Conservation (phyloP, 2,797 vertebrate genomes). For the Synanceia verrucosa region DNA sequence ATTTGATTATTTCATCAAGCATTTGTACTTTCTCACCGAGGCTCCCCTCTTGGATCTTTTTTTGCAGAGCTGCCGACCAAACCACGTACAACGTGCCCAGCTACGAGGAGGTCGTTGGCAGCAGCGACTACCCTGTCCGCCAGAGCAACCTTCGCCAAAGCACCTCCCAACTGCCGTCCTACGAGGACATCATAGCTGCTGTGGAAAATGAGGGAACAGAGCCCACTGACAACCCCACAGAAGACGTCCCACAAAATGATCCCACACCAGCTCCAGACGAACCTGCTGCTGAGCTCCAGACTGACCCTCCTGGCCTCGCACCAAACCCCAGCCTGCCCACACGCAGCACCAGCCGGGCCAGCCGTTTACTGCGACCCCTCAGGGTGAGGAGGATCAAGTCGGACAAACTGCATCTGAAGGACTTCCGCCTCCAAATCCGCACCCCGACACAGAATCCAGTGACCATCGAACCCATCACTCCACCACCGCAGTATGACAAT, state of each 20-base stretch:
- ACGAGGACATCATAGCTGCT: conserved; percentile 88
- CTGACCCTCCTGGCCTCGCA: background rate
- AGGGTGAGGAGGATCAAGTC: conserved; percentile 95
- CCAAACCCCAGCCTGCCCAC: conserved; percentile 51
- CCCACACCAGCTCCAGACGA: background rate
- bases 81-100: conserved; percentile 87
- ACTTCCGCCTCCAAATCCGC: conserved; percentile 88
- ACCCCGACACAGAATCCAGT: conserved; percentile 80
- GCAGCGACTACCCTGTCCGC: conserved; percentile 74
- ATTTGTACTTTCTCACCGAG: background rate
- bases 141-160: conserved; percentile 84
- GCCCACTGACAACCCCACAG: conserved; percentile 1
- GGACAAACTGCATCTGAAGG: conserved; percentile 94
- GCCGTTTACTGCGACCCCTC: conserved; percentile 88
- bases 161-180: conserved; percentile 90
- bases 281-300: conserved; percentile 16
- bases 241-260: conserved; percentile 32
- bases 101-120: conserved; percentile 93
- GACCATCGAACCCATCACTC: conserved; percentile 94
- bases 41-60: conserved; percentile 10
- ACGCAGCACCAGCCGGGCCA: conserved; percentile 84
- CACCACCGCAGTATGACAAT: conserved; percentile 90
- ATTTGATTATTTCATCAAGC: background rate
- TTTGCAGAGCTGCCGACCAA: conserved; percentile 51
- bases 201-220: conserved; percentile 81